Base-by-base conservation (phyloP, 2,888 invertebrate species). In the Metacarcinus magister region DNA sequence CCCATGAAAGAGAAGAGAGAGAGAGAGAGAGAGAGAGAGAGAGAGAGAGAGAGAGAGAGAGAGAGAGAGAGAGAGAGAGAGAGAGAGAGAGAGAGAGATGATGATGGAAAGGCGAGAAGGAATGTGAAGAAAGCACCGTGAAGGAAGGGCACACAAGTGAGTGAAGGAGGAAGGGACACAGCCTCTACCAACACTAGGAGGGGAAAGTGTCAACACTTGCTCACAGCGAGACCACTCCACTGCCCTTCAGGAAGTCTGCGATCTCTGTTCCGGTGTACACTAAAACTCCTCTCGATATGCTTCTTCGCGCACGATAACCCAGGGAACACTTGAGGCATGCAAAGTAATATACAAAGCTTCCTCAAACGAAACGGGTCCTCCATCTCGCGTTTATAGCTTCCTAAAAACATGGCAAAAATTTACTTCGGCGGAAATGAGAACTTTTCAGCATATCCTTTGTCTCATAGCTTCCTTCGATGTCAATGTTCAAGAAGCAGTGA, bases 31-130 rank as follows among this genome's bases (percentile, higher is more conserved):
- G 23, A 28, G 48, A 93, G 32, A 7, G 93, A 93, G 28, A 93
- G 60, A 60, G 8, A 60, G 60, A 60, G 32, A 93, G 54, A 93
- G 54, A 60, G 60, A 93, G 54, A 93, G n/a, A 93, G 93, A 93
- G 54, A 28, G 93, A 93, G 93, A 93, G 93, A 93, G 54, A 93
- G 54, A 93, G 54, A 93, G 32, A 93, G 32, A 93, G 19, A 75
- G 23, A 75, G 23, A 19, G 23, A 19, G 75, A 28, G 75, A 75
- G 23, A 75, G 75, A 75, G 28, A 0, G 75, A 48, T 5, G 13
- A 13, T 8, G 48, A 13, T 8, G 13, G 13, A 13, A 75, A n/a
- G n/a, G 75, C 8, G 28, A 75, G 23, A 75, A 75, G 75, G 75
- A 75, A 75, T 75, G 75, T 23, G 75, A 28, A 28, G 75, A 75